Evolutionary conservation across 2,888 invertebrate species (phyloP).

Genomic region (Candidula unifasciata): DNA sequence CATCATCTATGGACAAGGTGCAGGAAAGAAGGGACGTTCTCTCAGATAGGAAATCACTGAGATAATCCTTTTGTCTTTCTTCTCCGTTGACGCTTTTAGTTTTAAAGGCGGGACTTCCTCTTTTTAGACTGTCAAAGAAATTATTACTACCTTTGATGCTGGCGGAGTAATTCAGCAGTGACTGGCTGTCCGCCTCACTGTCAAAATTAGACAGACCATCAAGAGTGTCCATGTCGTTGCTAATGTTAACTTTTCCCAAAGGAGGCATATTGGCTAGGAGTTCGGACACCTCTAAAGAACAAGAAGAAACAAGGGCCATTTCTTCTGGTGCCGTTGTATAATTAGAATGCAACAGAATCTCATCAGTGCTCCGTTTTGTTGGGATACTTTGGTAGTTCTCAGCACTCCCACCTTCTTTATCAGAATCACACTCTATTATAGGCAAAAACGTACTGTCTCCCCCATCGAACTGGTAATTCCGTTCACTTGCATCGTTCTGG

Average conservation of each 20-base stretch:
- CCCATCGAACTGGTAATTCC: conserved; percentile 25
- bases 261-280: conserved; percentile 52
- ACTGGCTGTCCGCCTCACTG: conserved; percentile 50
- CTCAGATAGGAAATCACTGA: conserved; percentile 48
- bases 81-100: conserved; percentile 36
- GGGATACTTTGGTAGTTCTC: not conserved
- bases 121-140: not conserved
- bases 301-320: conserved; percentile 45
- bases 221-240: conserved; percentile 49
- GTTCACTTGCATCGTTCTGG: not conserved
- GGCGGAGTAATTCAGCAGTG: conserved; percentile 42
- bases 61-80: conserved; percentile 31
- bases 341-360: not conserved
- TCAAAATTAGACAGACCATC: conserved; percentile 49
- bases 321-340: conserved; percentile 25
- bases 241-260: conserved; percentile 24
- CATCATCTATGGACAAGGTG: conserved; percentile 45
- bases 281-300: conserved; percentile 49
- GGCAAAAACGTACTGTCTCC: conserved; percentile 38
- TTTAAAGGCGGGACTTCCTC: conserved; percentile 25
- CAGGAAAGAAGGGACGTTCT: conserved; percentile 50
- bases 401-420: conserved; percentile 26
- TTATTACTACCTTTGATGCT: conserved; percentile 26
- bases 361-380: not conserved
- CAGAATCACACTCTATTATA: conserved; percentile 50